These are phyloP conservation scores for Apistogramma diplotaenia DNA, from an alignment of 2,113 vertebrate species.

Conservation along the genomic window DNA sequence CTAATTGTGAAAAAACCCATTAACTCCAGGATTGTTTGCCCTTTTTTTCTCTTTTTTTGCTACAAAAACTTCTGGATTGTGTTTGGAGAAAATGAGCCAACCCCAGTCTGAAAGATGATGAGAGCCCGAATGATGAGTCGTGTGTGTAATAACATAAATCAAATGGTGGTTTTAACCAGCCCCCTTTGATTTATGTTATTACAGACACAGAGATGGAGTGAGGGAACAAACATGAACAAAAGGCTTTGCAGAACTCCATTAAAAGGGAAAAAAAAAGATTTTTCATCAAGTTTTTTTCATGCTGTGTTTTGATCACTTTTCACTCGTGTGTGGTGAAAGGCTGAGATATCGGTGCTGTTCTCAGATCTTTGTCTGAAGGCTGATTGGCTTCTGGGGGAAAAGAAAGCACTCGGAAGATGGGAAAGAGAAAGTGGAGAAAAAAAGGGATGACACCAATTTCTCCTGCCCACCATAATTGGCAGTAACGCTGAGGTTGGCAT, in stretches of 20 bases:
- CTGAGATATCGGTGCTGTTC: not conserved
- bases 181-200: slow-evolving; percentile 1
- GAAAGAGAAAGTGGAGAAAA: slow-evolving; percentile 11
- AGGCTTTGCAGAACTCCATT: not conserved
- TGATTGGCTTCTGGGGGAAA: slow-evolving; percentile 29
- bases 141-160: slow-evolving; percentile 20
- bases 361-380: slow-evolving; percentile 30
- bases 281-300: not conserved
- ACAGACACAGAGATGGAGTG: not conserved
- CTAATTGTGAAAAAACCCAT: slow-evolving; percentile 62
- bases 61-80: slow-evolving; percentile 30
- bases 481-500: slow-evolving; percentile 63
- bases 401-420: slow-evolving; percentile 25
- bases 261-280: not conserved
- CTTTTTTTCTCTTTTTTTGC: not conserved
- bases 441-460: slow-evolving; percentile 39
- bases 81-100: slow-evolving; percentile 29
- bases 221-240: not conserved
- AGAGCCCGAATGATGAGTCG: slow-evolving; percentile 6
- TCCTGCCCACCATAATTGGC: slow-evolving; percentile 66
- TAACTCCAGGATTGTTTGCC: slow-evolving; percentile 57
- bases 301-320: slow-evolving; percentile 15
- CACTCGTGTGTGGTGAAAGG: slow-evolving; percentile 1
- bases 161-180: not conserved
- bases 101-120: slow-evolving; percentile 4